Percentiles rank a stretch among this genome's conserved stretches.
phyloP scores from a whole-genome alignment of 2,113 vertebrate genomes.

The Copsychus sechellarum region DNA sequence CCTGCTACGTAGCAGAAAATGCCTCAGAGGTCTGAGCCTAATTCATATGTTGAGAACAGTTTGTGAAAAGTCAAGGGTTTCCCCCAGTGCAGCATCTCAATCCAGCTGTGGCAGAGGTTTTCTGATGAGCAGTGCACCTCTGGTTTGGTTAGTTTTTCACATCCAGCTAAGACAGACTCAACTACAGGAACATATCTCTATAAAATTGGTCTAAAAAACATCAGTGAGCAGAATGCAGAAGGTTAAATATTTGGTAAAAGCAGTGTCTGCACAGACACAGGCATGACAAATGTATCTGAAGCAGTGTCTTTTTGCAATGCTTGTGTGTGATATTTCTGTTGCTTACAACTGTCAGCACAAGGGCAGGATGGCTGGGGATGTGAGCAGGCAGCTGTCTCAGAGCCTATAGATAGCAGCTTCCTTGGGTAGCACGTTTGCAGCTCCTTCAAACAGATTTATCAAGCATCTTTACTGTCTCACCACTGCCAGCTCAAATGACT shows the following conservation, averaged over 20 bases:
- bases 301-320: neutral
- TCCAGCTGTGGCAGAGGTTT: neutral
- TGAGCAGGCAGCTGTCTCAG: slow-evolving; percentile 47
- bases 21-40: neutral
- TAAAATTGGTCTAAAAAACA: neutral
- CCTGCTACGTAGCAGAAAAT: neutral
- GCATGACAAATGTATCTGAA: neutral
- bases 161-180: neutral
- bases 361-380: slow-evolving; percentile 21
- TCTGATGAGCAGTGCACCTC: neutral
- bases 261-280: neutral
- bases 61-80: neutral
- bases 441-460: slow-evolving; percentile 60
- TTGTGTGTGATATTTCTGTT: slow-evolving; percentile 4
- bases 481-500: slow-evolving; percentile 60
- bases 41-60: neutral
- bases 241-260: neutral
- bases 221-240: neutral
- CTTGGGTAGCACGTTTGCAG: slow-evolving; percentile 56
- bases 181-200: neutral
- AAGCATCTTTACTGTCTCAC: slow-evolving; percentile 53
- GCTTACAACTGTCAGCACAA: slow-evolving; percentile 44
- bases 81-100: neutral
- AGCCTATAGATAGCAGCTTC: slow-evolving; percentile 62
- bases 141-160: neutral